Evolutionary conservation across 2,797 vertebrate species (phyloP).

Genomic region (Girardinus metallicus): DNA sequence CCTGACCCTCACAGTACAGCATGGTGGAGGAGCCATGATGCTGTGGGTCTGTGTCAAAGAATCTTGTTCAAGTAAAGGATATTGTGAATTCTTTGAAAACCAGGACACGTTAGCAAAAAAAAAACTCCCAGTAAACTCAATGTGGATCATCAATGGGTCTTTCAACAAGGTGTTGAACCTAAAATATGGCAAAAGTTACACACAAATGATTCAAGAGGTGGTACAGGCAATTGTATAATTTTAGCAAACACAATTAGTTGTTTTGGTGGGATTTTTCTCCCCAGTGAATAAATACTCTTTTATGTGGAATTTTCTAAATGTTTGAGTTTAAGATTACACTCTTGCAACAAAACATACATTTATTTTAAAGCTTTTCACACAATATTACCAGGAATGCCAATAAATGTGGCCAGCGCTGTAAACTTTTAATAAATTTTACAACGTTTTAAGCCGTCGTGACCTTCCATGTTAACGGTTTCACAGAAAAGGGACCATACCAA

Average conservation of each 20-base stretch:
- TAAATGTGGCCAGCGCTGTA: background rate
- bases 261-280: background rate
- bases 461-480: constrained; percentile 33
- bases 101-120: background rate
- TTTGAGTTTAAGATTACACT: background rate
- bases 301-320: background rate
- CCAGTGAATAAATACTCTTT: background rate
- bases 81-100: background rate
- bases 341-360: background rate
- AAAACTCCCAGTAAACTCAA: background rate
- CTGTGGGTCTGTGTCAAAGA: background rate
- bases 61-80: background rate
- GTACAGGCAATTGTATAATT: background rate
- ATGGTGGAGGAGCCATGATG: background rate
- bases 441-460: constrained; percentile 21
- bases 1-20: background rate
- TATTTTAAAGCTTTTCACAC: background rate
- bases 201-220: background rate
- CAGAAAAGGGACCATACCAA: constrained; percentile 68
- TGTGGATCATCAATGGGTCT: background rate
- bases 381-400: background rate
- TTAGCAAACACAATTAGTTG: background rate
- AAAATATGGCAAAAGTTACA: background rate
- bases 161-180: background rate
- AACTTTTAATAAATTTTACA: background rate